A percentile compares a stretch with the other conserved stretches of the same genome.
Conservation (phyloP, 30 jellyfish, hydroid and myxozoan species). For the Sanderia malayensis region DNA sequence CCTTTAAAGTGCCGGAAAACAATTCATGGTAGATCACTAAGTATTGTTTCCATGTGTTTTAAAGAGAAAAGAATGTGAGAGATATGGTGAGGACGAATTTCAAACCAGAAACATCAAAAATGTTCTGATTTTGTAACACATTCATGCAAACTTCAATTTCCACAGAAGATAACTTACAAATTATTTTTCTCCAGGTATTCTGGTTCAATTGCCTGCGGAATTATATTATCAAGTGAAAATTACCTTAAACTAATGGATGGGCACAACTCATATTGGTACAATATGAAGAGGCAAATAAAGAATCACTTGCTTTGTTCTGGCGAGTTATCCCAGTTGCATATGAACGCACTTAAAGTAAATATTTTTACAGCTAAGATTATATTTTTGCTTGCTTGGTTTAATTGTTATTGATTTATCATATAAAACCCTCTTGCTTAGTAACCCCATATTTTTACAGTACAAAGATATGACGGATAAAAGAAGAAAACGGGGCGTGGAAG, state of each 20-base stretch:
- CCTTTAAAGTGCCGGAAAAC: no score
- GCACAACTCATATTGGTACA: constrained; percentile 1
- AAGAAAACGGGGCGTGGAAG: constrained; percentile 3
- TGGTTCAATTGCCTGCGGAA: background rate
- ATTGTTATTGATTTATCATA: no score
- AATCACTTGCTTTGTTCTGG: background rate
- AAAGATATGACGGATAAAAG: constrained; percentile 16
- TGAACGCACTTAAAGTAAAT: background rate
- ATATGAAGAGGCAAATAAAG: background rate
- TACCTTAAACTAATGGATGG: background rate
- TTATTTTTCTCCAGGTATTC: background rate
- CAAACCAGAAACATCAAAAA: background rate
- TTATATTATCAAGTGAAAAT: background rate
- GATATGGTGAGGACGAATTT: no score
- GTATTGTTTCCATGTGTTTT: no score
- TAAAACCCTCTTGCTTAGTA: no score
- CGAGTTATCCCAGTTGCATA: background rate
- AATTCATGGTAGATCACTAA: no score
- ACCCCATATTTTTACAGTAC: no score
- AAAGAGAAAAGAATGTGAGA: no score
- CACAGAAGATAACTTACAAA: background rate
- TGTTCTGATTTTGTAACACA: no score
- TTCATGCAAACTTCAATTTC: background rate
- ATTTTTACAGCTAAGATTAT: no score
- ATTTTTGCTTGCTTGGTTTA: no score